These are phyloP conservation scores for Bufotes viridis DNA, from an alignment of 2,797 vertebrate genomes.

Conservation along the genomic window DNA sequence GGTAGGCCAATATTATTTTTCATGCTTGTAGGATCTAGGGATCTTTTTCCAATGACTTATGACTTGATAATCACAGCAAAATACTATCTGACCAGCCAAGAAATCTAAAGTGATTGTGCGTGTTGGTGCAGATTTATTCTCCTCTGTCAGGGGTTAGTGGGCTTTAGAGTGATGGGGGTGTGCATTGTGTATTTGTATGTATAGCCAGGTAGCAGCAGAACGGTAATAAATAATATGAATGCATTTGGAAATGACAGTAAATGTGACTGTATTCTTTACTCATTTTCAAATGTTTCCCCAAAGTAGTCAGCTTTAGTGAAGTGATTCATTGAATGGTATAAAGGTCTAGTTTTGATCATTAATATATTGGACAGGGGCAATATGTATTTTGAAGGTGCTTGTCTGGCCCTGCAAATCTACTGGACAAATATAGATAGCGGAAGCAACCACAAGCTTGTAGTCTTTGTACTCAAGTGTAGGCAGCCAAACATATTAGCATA, in stretches of 20 bases:
- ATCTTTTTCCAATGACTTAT: slow-evolving; percentile 35
- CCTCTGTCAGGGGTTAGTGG: slow-evolving; percentile 31
- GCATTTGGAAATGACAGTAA: slow-evolving; percentile 49
- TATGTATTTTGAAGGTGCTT: slow-evolving; percentile 38
- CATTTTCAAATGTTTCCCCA: slow-evolving; percentile 39
- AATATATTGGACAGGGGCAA: slow-evolving; percentile 51
- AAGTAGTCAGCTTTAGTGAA: slow-evolving; percentile 20
- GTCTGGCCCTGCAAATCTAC: background rate
- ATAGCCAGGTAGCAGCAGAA: slow-evolving; percentile 36
- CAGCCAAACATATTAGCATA: background rate
- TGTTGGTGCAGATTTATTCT: slow-evolving; percentile 39
- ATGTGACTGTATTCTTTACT: slow-evolving; percentile 52
- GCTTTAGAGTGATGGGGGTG: slow-evolving; percentile 47
- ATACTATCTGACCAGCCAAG: slow-evolving; percentile 17
- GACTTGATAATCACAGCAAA: slow-evolving; percentile 39
- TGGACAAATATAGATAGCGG: background rate
- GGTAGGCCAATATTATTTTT: background rate
- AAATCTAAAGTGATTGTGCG: slow-evolving; percentile 5
- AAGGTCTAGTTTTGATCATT: slow-evolving; percentile 39
- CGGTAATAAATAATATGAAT: slow-evolving; percentile 53
- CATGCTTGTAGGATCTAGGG: slow-evolving; percentile 1
- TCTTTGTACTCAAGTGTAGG: background rate
- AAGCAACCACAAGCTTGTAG: background rate
- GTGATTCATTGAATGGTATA: slow-evolving; percentile 40
- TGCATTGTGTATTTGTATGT: slow-evolving; percentile 44